Conservation (phyloP, 2,797 vertebrate genomes). For the Hypotaenidia philippensis region DNA sequence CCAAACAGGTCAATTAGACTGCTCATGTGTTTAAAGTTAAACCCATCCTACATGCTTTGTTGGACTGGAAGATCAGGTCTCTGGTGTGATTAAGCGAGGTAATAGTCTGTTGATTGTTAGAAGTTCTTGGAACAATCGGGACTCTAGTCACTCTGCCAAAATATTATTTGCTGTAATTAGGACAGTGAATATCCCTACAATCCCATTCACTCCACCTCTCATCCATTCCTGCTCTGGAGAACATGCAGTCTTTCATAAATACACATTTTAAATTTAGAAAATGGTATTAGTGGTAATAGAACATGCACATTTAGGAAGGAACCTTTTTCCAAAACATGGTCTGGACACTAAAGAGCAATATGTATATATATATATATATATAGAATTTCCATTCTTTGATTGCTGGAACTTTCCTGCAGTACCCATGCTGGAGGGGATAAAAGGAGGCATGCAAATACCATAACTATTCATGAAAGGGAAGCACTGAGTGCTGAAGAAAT, state of each 20-base stretch:
- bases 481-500: background rate
- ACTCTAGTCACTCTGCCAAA: conserved; percentile 32
- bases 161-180: conserved; percentile 41
- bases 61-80: conserved; percentile 39
- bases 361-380: background rate
- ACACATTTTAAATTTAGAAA: background rate
- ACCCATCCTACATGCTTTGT: background rate
- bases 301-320: background rate
- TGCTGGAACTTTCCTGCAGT: background rate
- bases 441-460: background rate
- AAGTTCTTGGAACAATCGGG: conserved; percentile 45
- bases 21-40: background rate
- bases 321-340: background rate
- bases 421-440: background rate
- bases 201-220: background rate
- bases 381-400: background rate
- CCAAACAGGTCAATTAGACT: conserved; percentile 9
- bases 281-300: background rate
- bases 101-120: conserved; percentile 39
- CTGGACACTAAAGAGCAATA: background rate
- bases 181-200: background rate
- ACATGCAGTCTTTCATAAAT: background rate
- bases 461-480: background rate
- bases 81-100: conserved; percentile 30
- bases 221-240: background rate